Evolutionary conservation across 2,797 vertebrate species (phyloP).

Genomic region (Pipistrellus nathusii): DNA sequence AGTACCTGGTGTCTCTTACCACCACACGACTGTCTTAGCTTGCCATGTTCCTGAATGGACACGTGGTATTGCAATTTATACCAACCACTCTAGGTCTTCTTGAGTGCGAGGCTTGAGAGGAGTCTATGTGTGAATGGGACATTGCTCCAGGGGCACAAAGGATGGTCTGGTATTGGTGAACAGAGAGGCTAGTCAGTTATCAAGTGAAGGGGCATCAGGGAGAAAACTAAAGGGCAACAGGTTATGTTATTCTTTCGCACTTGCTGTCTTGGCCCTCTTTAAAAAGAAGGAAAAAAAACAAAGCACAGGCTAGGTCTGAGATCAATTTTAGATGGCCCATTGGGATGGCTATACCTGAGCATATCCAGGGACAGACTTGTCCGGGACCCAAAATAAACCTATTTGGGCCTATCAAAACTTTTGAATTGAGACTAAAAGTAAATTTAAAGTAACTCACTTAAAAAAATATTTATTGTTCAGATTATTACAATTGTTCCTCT

Average conservation of each 20-base stretch:
- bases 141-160: not conserved
- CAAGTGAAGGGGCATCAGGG: not conserved
- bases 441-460: slow-evolving; percentile 9
- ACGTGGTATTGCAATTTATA: not conserved
- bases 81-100: not conserved
- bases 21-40: not conserved
- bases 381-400: not conserved
- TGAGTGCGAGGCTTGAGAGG: not conserved
- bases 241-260: not conserved
- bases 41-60: not conserved
- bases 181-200: not conserved
- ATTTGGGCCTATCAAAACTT: not conserved
- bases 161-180: not conserved
- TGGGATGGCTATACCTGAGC: not conserved
- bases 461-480: too few species aligned
- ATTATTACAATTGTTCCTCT: too few species aligned
- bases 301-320: not conserved
- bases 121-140: not conserved
- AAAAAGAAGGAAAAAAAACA: slow-evolving; percentile 14
- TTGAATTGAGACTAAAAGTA: slow-evolving; percentile 17
- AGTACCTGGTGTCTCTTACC: not conserved
- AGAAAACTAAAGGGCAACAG: not conserved
- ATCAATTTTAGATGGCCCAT: not conserved
- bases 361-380: not conserved
- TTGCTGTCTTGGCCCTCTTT: not conserved